Percentiles rank a stretch among this genome's conserved stretches.
phyloP scores from a whole-genome alignment of 2,797 vertebrate species.

The Crax fasciolata region DNA sequence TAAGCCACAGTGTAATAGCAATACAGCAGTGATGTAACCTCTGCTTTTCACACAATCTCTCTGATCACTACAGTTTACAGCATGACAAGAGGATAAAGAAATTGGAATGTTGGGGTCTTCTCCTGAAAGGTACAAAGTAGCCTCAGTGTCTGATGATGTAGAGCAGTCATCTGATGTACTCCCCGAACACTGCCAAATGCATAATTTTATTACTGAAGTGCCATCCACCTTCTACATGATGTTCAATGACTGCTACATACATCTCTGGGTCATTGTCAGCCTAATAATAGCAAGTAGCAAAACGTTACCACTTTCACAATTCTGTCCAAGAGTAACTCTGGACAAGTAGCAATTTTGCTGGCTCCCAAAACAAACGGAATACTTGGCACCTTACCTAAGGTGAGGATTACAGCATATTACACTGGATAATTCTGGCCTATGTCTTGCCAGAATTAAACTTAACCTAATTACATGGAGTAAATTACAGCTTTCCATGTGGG shows the following conservation, averaged over 20 bases:
- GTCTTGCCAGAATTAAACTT: slow-evolving; percentile 70
- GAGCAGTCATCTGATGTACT: not conserved
- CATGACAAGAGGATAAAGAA: not conserved
- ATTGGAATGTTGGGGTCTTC: not conserved
- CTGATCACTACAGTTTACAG: not conserved
- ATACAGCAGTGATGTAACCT: not conserved
- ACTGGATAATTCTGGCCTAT: slow-evolving; percentile 48
- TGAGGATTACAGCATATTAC: slow-evolving; percentile 71
- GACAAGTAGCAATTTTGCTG: slow-evolving; percentile 75
- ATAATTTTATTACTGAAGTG: not conserved
- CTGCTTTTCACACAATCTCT: not conserved
- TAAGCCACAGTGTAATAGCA: not conserved
- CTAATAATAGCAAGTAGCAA: slow-evolving; percentile 44
- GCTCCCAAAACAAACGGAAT: slow-evolving; percentile 70
- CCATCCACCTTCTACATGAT: not conserved
- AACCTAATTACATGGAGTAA: slow-evolving; percentile 68
- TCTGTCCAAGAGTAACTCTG: slow-evolving; percentile 67
- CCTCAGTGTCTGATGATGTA: not conserved
- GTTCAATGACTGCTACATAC: not conserved
- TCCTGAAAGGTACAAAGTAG: not conserved
- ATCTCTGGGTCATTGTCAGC: slow-evolving; percentile 7
- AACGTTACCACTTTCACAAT: slow-evolving; percentile 48
- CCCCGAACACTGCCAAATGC: not conserved
- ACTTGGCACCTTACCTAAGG: slow-evolving; percentile 60
- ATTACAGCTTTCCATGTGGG: slow-evolving; percentile 68